A percentile compares a stretch with the other conserved stretches of the same genome.
phyloP scores from a whole-genome alignment of 2,113 vertebrate genomes.

The Cricetomys ansorgei region DNA sequence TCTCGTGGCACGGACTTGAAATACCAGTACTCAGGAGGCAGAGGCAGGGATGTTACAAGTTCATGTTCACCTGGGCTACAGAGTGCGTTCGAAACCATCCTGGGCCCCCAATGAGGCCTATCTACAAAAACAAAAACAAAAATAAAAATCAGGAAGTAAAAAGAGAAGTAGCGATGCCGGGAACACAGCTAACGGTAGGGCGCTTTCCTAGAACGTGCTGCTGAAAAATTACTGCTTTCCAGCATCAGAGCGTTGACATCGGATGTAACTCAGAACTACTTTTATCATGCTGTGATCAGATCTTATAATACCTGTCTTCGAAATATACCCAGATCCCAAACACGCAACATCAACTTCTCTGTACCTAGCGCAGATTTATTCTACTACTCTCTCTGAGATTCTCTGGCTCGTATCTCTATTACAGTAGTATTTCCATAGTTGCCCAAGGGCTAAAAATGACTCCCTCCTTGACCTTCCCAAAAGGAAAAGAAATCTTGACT shows the following conservation, averaged over 20 bases:
- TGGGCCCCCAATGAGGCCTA: not conserved
- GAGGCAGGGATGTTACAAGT: not conserved
- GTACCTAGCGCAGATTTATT: no score
- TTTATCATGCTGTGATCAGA: not conserved
- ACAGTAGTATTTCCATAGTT: no score
- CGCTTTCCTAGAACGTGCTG: not conserved
- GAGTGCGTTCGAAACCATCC: not conserved
- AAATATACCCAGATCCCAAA: not conserved
- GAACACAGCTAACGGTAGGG: not conserved
- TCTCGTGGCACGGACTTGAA: not conserved
- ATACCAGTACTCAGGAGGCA: not conserved
- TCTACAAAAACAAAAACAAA: not conserved
- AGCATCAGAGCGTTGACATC: not conserved
- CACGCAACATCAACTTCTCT: not conserved
- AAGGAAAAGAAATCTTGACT: no score
- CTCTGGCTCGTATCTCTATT: no score
- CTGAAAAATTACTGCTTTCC: not conserved
- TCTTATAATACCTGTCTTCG: not conserved
- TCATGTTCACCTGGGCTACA: not conserved
- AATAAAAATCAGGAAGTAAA: not conserved
- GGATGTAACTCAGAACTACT: not conserved
- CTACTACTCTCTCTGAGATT: no score
- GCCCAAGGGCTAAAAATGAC: no score
- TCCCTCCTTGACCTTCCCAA: no score
- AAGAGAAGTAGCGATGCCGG: not conserved